Percentiles rank a stretch among this genome's conserved stretches.
phyloP scores from a whole-genome alignment of 1,140 invertebrate species.

The Pararge aegeria region DNA sequence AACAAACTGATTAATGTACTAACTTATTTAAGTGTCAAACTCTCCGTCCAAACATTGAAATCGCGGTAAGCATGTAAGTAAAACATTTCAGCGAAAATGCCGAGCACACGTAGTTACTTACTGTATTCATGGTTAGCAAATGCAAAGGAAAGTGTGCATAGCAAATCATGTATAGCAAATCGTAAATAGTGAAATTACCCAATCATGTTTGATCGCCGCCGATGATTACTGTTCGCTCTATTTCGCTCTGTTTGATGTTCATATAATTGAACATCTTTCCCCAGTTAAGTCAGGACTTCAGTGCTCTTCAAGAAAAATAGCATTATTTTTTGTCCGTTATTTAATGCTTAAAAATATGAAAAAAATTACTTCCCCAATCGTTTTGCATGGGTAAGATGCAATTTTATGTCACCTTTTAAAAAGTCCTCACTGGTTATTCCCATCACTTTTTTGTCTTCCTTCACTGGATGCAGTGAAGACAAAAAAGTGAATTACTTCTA shows the following conservation, averaged over 20 bases:
- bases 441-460: too few species aligned
- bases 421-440: too few species aligned
- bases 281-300: too few species aligned
- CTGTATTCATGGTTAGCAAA: not conserved
- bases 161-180: constrained; percentile 3
- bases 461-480: too few species aligned
- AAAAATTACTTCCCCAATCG: too few species aligned
- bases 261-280: not conserved
- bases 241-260: not conserved
- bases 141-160: constrained; percentile 5
- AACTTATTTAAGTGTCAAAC: not conserved
- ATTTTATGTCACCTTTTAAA: too few species aligned
- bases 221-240: not conserved
- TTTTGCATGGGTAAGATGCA: too few species aligned
- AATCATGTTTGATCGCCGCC: not conserved
- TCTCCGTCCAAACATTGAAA: not conserved
- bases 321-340: too few species aligned
- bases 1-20: not conserved
- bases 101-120: not conserved
- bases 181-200: not conserved
- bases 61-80: not conserved
- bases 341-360: too few species aligned
- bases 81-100: not conserved
- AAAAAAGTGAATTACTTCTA: too few species aligned
- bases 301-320: too few species aligned